Percentiles rank a stretch among this genome's conserved stretches.
phyloP scores from a whole-genome alignment of 1,140 invertebrate species.

The Orius insidiosus region DNA sequence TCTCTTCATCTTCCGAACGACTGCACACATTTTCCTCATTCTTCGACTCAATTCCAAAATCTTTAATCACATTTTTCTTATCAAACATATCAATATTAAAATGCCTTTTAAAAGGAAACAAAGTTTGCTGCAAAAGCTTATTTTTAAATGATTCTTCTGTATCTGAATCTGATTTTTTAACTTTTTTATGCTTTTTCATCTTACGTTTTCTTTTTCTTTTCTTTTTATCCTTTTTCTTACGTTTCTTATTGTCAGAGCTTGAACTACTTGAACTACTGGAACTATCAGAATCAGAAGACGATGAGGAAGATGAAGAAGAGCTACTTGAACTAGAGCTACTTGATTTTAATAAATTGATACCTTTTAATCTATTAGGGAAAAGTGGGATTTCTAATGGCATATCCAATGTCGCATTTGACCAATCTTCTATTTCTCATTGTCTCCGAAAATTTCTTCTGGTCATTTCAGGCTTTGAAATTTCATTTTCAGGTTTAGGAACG shows the following conservation, averaged over 20 bases:
- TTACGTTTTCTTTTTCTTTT: slow-evolving; percentile 10
- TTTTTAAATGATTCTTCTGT: neutral
- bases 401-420: too few relatives aligned
- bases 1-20: slow-evolving; percentile 11
- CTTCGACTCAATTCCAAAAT: neutral
- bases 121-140: neutral
- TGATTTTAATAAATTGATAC: neutral
- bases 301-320: slow-evolving; percentile 2
- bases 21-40: slow-evolving; percentile 2
- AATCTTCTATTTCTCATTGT: too few relatives aligned
- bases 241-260: slow-evolving; percentile 2
- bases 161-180: neutral
- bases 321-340: slow-evolving; percentile 5
- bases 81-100: slow-evolving; percentile 14
- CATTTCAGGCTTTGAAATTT: too few relatives aligned
- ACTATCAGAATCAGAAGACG: slow-evolving; percentile 7
- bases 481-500: too few relatives aligned
- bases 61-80: neutral
- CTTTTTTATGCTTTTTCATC: neutral
- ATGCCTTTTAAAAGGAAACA: slow-evolving; percentile 10
- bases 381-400: too few relatives aligned
- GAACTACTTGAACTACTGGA: neutral
- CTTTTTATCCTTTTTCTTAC: neutral
- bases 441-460: too few relatives aligned
- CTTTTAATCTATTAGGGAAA: too few relatives aligned